These are phyloP conservation scores for Platysteira castanea DNA, from an alignment of 2,113 vertebrate genomes.

Conservation along the genomic window DNA sequence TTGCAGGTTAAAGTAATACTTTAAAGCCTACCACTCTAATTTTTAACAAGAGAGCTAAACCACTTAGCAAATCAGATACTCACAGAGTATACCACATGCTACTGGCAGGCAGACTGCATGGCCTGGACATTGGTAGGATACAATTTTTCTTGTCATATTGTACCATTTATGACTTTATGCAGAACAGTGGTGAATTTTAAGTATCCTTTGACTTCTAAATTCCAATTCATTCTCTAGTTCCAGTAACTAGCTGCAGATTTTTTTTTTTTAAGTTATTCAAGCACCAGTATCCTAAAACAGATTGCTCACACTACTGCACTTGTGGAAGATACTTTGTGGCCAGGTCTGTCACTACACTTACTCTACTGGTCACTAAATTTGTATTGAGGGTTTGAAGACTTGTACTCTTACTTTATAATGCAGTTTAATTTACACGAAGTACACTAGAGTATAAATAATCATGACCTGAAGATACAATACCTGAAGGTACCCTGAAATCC, in stretches of 20 bases:
- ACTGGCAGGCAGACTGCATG: background rate
- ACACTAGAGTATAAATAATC: background rate
- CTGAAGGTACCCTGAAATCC: background rate
- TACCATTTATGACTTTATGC: background rate
- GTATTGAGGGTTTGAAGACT: background rate
- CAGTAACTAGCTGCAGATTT: background rate
- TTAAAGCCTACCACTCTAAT: background rate
- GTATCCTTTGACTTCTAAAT: background rate
- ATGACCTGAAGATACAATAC: background rate
- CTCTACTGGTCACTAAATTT: background rate
- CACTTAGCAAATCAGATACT: background rate
- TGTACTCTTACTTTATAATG: background rate
- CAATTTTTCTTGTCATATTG: background rate
- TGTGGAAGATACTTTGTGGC: background rate
- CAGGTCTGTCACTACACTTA: background rate
- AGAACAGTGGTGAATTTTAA: background rate
- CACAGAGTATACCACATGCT: background rate
- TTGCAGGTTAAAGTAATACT: background rate
- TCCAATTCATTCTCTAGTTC: background rate
- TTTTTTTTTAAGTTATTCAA: background rate
- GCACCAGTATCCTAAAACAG: background rate
- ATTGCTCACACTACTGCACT: background rate
- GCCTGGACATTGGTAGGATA: background rate
- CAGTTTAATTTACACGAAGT: background rate
- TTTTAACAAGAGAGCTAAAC: background rate